Base-by-base conservation (phyloP, 2,113 vertebrate genomes). In the Muscicapa adusta region DNA sequence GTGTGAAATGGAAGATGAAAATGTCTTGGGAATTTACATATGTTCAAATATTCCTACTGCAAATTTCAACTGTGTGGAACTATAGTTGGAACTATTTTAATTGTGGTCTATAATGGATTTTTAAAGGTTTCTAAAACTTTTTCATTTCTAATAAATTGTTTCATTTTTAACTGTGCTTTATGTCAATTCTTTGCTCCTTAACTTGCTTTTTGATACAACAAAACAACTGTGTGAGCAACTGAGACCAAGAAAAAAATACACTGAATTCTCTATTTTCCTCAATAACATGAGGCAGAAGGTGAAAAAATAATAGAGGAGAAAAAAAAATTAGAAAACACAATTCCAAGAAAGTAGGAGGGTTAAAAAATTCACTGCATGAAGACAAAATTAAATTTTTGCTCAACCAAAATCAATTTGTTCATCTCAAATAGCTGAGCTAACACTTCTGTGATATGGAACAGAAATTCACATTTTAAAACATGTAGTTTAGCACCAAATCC, bases 131-230 rank as follows among this genome's bases (percentile, higher is more conserved):
- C 61, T 50, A 58, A 84, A 91, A 61, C 77, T 83, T 94, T 81
- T 94, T 92, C 25, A 65, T 70, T 93, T 95, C 91, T 94, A 96
- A 95, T 97, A 97, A 97, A 97, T 53, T 53, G 58, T 92, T 89
- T 83, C 81, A 86, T 96, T 97, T 97, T 93, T 94, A 95, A 97
- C 60, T 28, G 20, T 68, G 28, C 42, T 80, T 88, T 71, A 36
- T 0, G 6, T 73, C 24, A 73, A 18, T 51, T 93, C 75, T 89
- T 71, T 53, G 72, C n/a, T 92, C 81, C 43, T 95, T 87, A 67
- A 74, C 43, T 68, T 80, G 34, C 24, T 53, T 90, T 85, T 65
- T 82, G 31, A 56, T 62, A 81, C n/a, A 74, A 71, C 83, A 43
- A 63, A n/a, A 24, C 11, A 80, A 34, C 57, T 71, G 60, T 2